phyloP scores from a whole-genome alignment of 2,888 invertebrate species.

The Erebia epiphron region DNA sequence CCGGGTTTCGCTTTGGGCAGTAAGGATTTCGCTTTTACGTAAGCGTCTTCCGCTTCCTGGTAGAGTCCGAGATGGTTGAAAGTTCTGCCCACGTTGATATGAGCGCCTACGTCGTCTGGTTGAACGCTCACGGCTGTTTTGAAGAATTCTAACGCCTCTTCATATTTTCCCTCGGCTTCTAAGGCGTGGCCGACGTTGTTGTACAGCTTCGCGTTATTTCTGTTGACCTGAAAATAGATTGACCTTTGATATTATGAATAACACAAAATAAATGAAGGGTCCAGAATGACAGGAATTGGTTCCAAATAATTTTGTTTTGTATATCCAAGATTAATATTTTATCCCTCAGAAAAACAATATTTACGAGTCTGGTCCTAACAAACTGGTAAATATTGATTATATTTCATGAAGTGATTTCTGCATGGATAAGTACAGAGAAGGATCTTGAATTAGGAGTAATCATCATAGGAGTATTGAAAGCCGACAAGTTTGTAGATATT shows the following conservation, averaged over 20 bases:
- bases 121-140: conserved; percentile 96
- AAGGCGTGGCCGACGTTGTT: conserved; percentile 98
- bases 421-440: too few species aligned
- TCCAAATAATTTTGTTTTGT: too few species aligned
- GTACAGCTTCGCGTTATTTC: conserved; percentile 96
- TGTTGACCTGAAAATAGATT: conserved; percentile 86
- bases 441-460: too few species aligned
- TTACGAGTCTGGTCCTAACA: too few species aligned
- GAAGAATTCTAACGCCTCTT: conserved; percentile 94
- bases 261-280: too few species aligned
- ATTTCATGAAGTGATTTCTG: too few species aligned
- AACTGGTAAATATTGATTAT: too few species aligned
- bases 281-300: too few species aligned
- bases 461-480: too few species aligned
- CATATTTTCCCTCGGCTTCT: conserved; percentile 87
- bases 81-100: conserved; percentile 98
- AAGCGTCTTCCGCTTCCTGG: conserved; percentile 95
- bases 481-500: too few species aligned
- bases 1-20: conserved; percentile 96
- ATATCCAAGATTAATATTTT: too few species aligned
- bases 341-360: too few species aligned
- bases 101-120: conserved; percentile 97
- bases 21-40: conserved; percentile 93
- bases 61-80: conserved; percentile 92
- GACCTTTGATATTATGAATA: neutral